Evolutionary conservation across 2,113 vertebrate genomes (phyloP), one percentile per base, ranked within the genome.

Genomic region (Apodemus sylvaticus): DNA sequence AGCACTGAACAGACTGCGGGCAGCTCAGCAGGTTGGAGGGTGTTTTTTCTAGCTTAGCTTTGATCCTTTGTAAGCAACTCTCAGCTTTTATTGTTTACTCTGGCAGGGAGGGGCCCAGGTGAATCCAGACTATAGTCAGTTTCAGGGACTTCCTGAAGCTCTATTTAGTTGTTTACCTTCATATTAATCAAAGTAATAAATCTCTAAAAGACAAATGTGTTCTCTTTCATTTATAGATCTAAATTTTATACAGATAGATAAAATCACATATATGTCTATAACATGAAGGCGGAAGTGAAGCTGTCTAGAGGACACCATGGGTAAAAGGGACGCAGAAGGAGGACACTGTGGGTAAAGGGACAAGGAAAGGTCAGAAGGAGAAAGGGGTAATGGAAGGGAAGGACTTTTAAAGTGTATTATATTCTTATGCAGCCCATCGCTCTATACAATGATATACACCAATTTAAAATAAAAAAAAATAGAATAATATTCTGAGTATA

Each of bases 301-400:
- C 58, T 64, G 26, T 34, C 10, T 68, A 51, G 19, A 79, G 42
- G 3, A 86, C 42, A 36, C 11, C 20, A 19, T 19, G 16, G 5
- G 31, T 68, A 16, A 29, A 34, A 58, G 58, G 17, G 58, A 58
- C 58, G 5, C 58, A 9, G 60, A 62, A 62, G 60, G 19, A 36
- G 42, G 20, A 86, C 39, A 34, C 9, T 48, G 31, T 17, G 16
- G 10, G 31, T 58, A 58, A 58, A 58, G 55, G 55, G 58, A 60
- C 20, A 60, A 22, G 58, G 58, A 60, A 53, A 48, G 36, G 45
- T n/a, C 48, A 87, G 7, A 19, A n/a, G 7, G 11, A n/a, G 3
- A 7, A 6, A 26, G 19, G 20, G 4, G 0, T 6, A 5, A n/a
- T 53, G 2, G 45, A 20, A 7, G 31, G 36, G 20, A 16, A 39